phyloP scores from a whole-genome alignment of 2,113 vertebrate species.

The Pagrus major region DNA sequence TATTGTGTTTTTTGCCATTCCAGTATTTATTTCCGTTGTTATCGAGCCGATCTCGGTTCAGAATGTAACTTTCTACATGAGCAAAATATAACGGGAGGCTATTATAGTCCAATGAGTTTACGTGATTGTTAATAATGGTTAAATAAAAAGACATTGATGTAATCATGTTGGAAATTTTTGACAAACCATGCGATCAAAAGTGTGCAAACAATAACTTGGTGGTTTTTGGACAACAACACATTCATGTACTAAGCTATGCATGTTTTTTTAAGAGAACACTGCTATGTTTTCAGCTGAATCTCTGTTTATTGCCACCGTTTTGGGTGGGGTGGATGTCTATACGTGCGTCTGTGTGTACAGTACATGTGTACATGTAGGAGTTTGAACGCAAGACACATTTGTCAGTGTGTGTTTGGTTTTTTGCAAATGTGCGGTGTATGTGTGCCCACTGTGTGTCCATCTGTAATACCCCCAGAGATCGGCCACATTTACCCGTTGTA shows the following conservation, averaged over 20 bases:
- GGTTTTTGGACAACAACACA: constrained; percentile 53
- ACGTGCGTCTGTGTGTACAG: constrained; percentile 44
- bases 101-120: constrained; percentile 79
- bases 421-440: constrained; percentile 42
- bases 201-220: constrained; percentile 55
- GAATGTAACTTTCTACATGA: constrained; percentile 99
- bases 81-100: constrained; percentile 91
- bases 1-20: constrained; percentile 90
- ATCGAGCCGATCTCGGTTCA: constrained; percentile 91
- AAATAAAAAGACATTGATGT: constrained; percentile 63
- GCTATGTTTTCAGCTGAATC: constrained; percentile 63
- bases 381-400: constrained; percentile 38
- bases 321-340: constrained; percentile 68
- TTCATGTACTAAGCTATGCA: constrained; percentile 84
- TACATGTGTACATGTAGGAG: constrained; percentile 39
- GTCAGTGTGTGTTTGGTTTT: constrained; percentile 48
- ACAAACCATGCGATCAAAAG: constrained; percentile 42
- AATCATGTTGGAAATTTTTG: constrained; percentile 45
- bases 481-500: constrained; percentile 54
- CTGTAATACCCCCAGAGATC: constrained; percentile 61
- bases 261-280: constrained; percentile 77
- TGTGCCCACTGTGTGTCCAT: constrained; percentile 47
- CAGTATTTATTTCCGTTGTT: constrained; percentile 93
- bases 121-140: constrained; percentile 75
- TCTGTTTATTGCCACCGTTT: constrained; percentile 79